These are phyloP conservation scores for Myotis planiceps DNA, from an alignment of 2,797 vertebrate species.

Conservation along the genomic window DNA sequence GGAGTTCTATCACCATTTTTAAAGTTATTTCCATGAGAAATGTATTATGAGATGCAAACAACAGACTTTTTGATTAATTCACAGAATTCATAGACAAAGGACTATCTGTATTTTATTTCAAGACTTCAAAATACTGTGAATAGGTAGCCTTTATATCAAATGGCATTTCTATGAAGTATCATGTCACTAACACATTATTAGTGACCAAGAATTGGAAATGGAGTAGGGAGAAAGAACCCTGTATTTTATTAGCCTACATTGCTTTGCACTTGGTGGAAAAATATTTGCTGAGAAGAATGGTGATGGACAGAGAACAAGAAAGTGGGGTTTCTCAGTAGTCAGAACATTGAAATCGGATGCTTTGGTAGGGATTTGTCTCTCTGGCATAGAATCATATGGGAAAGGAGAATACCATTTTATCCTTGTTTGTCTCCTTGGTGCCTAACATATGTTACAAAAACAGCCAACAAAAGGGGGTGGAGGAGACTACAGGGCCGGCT, in stretches of 20 bases:
- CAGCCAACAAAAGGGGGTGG: slow-evolving; percentile 29
- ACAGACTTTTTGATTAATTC: not conserved
- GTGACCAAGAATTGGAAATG: not conserved
- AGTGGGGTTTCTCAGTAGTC: not conserved
- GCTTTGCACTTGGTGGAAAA: slow-evolving; percentile 11
- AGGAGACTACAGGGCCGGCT: not conserved
- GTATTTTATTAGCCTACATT: not conserved
- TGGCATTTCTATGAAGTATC: not conserved
- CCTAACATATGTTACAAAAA: slow-evolving; percentile 67
- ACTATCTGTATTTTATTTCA: not conserved
- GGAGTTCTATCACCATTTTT: not conserved
- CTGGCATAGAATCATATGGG: slow-evolving; percentile 55
- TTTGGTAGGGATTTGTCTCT: not conserved
- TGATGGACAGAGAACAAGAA: not conserved
- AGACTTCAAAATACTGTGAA: not conserved
- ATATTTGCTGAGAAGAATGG: slow-evolving; percentile 3
- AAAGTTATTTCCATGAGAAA: not conserved
- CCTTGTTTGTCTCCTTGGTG: slow-evolving; percentile 43
- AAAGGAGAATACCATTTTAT: slow-evolving; percentile 59
- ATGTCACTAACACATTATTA: not conserved
- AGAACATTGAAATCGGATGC: slow-evolving; percentile 53
- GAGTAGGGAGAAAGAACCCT: not conserved
- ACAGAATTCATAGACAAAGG: not conserved
- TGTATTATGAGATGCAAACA: not conserved
- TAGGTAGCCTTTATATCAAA: not conserved